Evolutionary conservation across 2,113 vertebrate genomes (phyloP).

Genomic region (Melanerpes formicivorus): DNA sequence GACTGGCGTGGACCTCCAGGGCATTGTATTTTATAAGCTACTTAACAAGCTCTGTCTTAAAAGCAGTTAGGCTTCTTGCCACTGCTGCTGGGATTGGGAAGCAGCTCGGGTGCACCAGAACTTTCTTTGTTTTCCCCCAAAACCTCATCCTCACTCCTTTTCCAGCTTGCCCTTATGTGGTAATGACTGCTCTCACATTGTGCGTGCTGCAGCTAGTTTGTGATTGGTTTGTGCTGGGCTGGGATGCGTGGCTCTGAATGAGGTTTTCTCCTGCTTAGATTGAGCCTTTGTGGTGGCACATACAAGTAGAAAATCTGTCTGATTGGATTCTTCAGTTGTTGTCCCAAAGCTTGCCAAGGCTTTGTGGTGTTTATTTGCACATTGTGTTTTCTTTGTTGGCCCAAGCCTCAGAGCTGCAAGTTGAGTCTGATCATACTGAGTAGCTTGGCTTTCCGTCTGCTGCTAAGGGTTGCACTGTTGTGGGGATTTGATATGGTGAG

Average conservation of each 20-base stretch:
- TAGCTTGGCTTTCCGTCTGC: background rate
- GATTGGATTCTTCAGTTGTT: background rate
- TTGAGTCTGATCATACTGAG: fast-evolving
- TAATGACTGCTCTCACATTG: background rate
- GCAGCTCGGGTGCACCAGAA: background rate
- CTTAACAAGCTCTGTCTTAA: background rate
- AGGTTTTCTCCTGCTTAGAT: background rate
- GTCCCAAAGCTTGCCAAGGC: background rate
- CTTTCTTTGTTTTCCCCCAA: background rate
- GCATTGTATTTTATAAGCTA: background rate
- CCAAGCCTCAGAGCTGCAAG: background rate
- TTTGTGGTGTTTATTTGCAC: background rate
- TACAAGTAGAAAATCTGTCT: background rate
- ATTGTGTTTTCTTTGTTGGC: background rate
- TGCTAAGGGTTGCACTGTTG: background rate
- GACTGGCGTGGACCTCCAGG: background rate
- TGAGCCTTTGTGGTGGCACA: background rate
- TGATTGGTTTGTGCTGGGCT: background rate
- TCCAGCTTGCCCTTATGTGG: background rate
- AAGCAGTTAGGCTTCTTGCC: background rate
- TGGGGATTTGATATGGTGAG: background rate
- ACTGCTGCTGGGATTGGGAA: background rate
- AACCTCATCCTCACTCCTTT: background rate
- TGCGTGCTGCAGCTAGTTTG: background rate
- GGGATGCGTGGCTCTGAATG: fast-evolving